Evolutionary conservation across 2,113 vertebrate species (phyloP).

Genomic region (Dipodomys stephensi): DNA sequence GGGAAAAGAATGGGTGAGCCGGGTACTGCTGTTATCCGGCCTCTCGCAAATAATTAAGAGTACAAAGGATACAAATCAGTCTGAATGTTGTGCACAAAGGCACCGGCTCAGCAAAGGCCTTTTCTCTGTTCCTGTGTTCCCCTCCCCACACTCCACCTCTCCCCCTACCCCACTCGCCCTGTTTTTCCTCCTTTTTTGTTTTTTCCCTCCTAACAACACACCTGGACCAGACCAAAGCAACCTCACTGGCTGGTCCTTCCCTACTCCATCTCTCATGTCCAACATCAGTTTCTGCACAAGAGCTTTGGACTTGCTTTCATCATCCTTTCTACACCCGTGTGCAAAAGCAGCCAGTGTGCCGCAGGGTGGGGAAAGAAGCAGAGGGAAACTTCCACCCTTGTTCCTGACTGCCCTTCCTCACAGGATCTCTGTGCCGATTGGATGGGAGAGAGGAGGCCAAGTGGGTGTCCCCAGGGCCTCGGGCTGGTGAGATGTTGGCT

Average conservation of each 20-base stretch:
- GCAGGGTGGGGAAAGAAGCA: not conserved
- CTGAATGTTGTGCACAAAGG: slow-evolving; percentile 99
- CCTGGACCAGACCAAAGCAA: too few species aligned
- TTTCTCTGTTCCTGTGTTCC: slow-evolving; percentile 83
- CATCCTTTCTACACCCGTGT: too few species aligned
- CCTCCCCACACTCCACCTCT: slow-evolving; percentile 61
- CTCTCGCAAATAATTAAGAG: slow-evolving; percentile 99
- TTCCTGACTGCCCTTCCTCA: not conserved
- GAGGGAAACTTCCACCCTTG: not conserved
- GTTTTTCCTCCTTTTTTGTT: slow-evolving; percentile 84
- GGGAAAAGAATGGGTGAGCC: slow-evolving; percentile 99
- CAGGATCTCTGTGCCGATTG: not conserved
- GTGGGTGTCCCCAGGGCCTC: too few species aligned
- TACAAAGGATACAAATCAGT: slow-evolving; percentile 99
- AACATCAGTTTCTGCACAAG: too few species aligned
- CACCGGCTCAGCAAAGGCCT: slow-evolving; percentile 90
- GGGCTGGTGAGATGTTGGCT: not conserved
- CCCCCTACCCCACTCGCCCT: slow-evolving; percentile 46
- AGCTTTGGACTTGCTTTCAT: too few species aligned
- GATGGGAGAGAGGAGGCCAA: not conserved
- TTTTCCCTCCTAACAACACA: slow-evolving; percentile 86
- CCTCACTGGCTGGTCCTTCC: too few species aligned
- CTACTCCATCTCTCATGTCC: too few species aligned
- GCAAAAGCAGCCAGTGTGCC: too few species aligned
- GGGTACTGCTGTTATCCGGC: slow-evolving; percentile 99